Base-by-base conservation (phyloP, 2,113 vertebrate genomes). In the Shinisaurus crocodilurus region DNA sequence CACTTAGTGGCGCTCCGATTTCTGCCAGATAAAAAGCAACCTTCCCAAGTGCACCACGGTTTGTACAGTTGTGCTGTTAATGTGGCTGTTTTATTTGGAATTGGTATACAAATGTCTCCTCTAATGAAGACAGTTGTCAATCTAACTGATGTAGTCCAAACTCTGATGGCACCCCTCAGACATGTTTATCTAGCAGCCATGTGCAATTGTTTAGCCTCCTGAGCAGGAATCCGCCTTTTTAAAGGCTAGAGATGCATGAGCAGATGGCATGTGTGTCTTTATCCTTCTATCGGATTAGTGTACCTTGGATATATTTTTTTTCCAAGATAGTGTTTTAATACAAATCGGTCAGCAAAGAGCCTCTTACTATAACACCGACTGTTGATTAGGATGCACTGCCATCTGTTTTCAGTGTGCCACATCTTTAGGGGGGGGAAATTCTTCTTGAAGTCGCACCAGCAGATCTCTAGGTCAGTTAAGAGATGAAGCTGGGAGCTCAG, bases 241-340 rank as follows among this genome's bases (percentile, higher is more conserved):
- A 89, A 13, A 95, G 95, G 94, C 85, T 93, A 92, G 93, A 93
- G 88, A 92, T 89, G 91, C 20, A 40, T 91, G 96, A 94, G 94
- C 96, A 97, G 96, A 97, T 97, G 96, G 96, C 91, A 82, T 74
- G 88, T 91, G 89, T 95, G 92, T 92, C 94, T 95, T 96, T 95
- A 96, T 96, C 96, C 96, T 95, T 96, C 95, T 95, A 95, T 96
- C 94, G 92, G 96, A 95, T 97, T 97, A 96, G 89, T 87, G 92
- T 95, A 94, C 95, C 90, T 96, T 95, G 95, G 95, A 15, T 91
- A 9, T 94, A 91, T 94, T 91, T 94, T 88, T 85, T 65, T 93
- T 90, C 95, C 90, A 94, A 96, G 95, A 94, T 90, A 95, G 94
- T 95, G 95, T 96, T 96, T 96, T 96, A 96, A 96, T 96, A 95